Evolutionary conservation across 2,888 invertebrate genomes (phyloP).

Genomic region (Macrosoma leucophasiata): DNA sequence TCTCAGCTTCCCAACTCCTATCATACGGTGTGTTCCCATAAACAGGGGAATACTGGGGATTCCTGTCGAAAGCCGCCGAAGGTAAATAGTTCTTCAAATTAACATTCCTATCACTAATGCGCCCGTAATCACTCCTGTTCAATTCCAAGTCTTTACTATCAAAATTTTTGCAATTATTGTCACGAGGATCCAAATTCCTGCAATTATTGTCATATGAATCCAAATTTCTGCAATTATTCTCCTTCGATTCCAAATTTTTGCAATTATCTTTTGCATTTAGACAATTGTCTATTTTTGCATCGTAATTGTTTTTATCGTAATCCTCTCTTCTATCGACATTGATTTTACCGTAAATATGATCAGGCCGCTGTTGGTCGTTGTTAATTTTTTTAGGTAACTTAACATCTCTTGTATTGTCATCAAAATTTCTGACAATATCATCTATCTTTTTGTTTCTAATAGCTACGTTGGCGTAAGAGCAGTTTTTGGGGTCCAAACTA

Average conservation of each 20-base stretch:
- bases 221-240: constrained; percentile 15
- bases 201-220: too few species aligned
- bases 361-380: constrained; percentile 52
- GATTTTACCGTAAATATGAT: constrained; percentile 62
- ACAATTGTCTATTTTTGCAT: constrained; percentile 2
- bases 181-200: constrained; percentile 21
- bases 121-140: constrained; percentile 30
- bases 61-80: constrained; percentile 52
- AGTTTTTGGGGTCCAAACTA: constrained; percentile 48
- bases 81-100: constrained; percentile 28
- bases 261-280: constrained; percentile 13
- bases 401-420: constrained; percentile 47
- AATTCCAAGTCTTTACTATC: constrained; percentile 26
- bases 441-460: constrained; percentile 64
- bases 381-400: constrained; percentile 61
- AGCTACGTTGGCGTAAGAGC: constrained; percentile 59
- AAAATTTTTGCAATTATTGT: too few species aligned
- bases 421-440: constrained; percentile 67
- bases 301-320: constrained; percentile 12
- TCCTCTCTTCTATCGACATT: constrained; percentile 38
- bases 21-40: constrained; percentile 55
- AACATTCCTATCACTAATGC: constrained; percentile 31
- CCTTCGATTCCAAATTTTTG: constrained; percentile 24
- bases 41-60: constrained; percentile 60
- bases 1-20: constrained; percentile 63